Base-by-base conservation (phyloP, 2,888 invertebrate genomes). In the Oscheius sp. region DNA sequence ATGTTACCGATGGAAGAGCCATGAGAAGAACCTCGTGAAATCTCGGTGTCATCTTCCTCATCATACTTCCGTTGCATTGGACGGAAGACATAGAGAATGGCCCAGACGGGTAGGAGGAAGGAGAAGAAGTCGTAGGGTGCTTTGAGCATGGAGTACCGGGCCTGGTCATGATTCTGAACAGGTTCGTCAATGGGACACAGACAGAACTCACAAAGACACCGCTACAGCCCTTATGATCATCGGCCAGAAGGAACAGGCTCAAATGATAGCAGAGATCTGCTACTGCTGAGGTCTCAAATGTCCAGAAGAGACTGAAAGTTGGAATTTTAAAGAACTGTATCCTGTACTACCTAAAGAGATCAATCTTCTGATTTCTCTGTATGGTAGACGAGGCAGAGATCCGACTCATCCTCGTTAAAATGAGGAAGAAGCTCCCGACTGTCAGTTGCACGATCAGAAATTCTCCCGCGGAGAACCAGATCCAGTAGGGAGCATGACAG, bases 401-500 rank as follows among this genome's bases (percentile, higher is more conserved):
- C 7, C 83, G 73, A 37, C 81, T 80, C 81, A 84, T 84, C 53
- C 80, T 47, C 11, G 66, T 70, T 9, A 82, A 57, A 47, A 84
- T 84, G 74, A 81, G 59, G 32, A 76, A 77, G 73, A 84, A 84
- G 9, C 83, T 83, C 11, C 76, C 79, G 21, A 84, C 79, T 59
- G 80, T 84, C 63, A 83, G 48, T 66, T 84, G 84, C n/a, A 84
- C 84, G 5, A 79, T 84, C 2, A 79, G 48, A 13, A 82, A 79
- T 58, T 84, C 79, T 37, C 84, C 84, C 32, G 76, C 71, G 13
- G 81, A 81, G 74, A 83, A 84, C 83, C 82, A 83, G 53, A 84
- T 82, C 84, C 84, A 84, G 65, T 82, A 83, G 1, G 83, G 80
- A 3, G 84, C 83, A 63, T 82, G 72, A 72, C 84, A 84, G 72